Conservation (phyloP, 2,113 vertebrate genomes). For the Myocastor coypus region DNA sequence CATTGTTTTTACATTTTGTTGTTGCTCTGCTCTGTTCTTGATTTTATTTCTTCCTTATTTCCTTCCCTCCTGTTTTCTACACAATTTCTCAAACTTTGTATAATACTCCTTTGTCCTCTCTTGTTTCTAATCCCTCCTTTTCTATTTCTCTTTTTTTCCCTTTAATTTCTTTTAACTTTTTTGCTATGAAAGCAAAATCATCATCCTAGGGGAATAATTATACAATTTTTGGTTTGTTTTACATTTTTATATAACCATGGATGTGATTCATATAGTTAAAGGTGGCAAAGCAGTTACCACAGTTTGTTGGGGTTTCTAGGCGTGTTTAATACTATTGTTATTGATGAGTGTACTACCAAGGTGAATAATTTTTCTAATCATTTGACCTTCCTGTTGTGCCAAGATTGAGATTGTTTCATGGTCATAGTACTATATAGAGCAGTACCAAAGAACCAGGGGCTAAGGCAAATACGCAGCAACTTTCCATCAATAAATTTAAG, state of each 20-base stretch:
- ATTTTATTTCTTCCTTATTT: background rate
- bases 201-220: background rate
- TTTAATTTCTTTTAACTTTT: background rate
- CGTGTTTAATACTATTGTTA: background rate
- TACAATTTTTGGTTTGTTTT: background rate
- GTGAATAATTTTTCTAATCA: background rate
- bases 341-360: background rate
- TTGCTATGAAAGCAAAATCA: background rate
- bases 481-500: background rate
- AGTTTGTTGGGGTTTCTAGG: background rate
- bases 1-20: background rate
- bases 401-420: background rate
- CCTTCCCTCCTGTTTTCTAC: background rate
- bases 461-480: background rate
- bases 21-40: background rate
- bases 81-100: background rate
- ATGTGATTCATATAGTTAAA: background rate
- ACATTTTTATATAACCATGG: background rate
- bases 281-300: background rate
- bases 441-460: background rate
- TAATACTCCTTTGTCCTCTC: background rate
- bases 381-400: background rate
- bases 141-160: background rate
- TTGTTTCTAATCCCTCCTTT: background rate
- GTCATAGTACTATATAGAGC: background rate